Base-by-base conservation (phyloP, 2,888 invertebrate species). In the Sesia bembeciformis region DNA sequence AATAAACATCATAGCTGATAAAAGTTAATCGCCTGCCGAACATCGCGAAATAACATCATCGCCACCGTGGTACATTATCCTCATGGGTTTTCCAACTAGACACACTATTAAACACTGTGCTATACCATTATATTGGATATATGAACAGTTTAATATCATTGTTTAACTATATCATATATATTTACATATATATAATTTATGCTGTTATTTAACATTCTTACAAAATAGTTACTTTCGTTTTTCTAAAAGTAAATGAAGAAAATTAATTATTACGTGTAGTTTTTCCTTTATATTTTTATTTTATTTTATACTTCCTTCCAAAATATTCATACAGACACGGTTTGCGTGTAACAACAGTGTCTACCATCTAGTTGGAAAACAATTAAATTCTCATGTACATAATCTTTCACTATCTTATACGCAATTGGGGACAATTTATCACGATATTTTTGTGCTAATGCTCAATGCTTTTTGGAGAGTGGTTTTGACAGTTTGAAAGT, bases 21-120 rank as follows among this genome's bases (percentile, higher is more conserved):
- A 51, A 52, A 55, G 52, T 53, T 55, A 56, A 56, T 53, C 53
- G 42, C 53, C 51, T 54, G 40, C 49, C 8, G 40, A 38, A 51
- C 52, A 40, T 38, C 41, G 53, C 49, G 54, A 52, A 58, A 54
- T 56, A 56, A 40, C 46, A 46, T 7, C 46, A 46, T 46, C 46
- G 8, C 46, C 39, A 38, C 4, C 50, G 50, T 50, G 50, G 50
- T 50, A 50, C 50, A 50, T 50, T 50, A 8, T 50, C 50, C 50
- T 50, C 50, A 50, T 50, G 4, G 46, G 50, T 50, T 38, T 50
- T 50, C 50, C 50, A 50, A 39, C 39, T 50, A 50, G 50, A 50
- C 7, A 50, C n/a, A 46, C 3, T 8, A 8, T 46, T 46, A 4
- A 4, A 41, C 7, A 41, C 41, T 41, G 41, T 41, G 7, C 41